Conservation (phyloP, 2,113 vertebrate species). For the Gobius niger region DNA sequence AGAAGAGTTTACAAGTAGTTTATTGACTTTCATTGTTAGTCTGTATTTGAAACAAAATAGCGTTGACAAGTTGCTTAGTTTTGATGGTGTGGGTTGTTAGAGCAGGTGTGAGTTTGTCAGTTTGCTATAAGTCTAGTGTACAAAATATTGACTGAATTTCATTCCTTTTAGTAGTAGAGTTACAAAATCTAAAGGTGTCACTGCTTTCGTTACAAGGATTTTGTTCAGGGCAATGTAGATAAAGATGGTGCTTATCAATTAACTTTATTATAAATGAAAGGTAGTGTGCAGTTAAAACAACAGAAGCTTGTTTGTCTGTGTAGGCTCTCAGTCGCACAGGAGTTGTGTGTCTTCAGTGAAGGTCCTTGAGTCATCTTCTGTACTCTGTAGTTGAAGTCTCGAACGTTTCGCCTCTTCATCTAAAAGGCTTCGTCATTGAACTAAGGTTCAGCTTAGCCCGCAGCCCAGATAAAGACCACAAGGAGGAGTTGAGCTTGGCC, state of each 20-base stretch:
- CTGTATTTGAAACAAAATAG: neutral
- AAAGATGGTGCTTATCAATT: neutral
- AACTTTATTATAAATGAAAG: neutral
- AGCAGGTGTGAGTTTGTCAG: neutral
- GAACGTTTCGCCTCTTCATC: too few relatives aligned
- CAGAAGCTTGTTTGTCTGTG: neutral
- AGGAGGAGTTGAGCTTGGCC: too few relatives aligned
- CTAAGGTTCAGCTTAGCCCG: too few relatives aligned
- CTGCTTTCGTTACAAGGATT: neutral
- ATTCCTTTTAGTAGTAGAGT: too few relatives aligned
- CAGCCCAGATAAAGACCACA: too few relatives aligned
- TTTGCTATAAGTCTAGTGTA: neutral
- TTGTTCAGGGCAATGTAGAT: neutral
- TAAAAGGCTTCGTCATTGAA: too few relatives aligned
- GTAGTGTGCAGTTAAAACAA: neutral
- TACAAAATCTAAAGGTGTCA: too few relatives aligned
- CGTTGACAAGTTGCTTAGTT: conserved; percentile 23
- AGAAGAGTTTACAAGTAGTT: conserved; percentile 43
- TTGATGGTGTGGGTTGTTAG: neutral
- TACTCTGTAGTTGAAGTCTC: too few relatives aligned
- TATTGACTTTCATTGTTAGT: conserved; percentile 41
- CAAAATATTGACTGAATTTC: too few relatives aligned
- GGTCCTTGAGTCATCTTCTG: too few relatives aligned
- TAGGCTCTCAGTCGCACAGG: too few relatives aligned
- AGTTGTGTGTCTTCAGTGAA: too few relatives aligned